phyloP scores from a whole-genome alignment of 2,797 vertebrate species.

The Pangasius larnaudii region DNA sequence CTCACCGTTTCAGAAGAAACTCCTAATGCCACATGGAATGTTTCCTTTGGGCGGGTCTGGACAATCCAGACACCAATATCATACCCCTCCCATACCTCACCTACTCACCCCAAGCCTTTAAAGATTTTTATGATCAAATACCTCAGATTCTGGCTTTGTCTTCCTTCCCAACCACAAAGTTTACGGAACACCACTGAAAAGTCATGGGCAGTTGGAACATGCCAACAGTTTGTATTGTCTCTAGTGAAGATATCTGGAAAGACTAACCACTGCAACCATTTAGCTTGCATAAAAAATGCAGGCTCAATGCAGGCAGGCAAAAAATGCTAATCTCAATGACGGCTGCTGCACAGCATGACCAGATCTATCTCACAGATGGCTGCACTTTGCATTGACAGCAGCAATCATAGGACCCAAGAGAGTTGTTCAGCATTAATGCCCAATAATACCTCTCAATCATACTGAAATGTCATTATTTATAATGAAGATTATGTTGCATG shows the following conservation, averaged over 20 bases:
- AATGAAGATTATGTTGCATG: not conserved
- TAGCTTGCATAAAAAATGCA: not conserved
- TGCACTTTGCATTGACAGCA: slow-evolving; percentile 41
- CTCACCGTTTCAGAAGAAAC: slow-evolving; percentile 55
- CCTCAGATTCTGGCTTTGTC: slow-evolving; percentile 34
- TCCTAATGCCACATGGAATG: slow-evolving; percentile 61
- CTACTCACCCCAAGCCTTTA: slow-evolving; percentile 42
- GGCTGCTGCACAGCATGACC: slow-evolving; percentile 10
- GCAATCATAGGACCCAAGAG: slow-evolving; percentile 45
- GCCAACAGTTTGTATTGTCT: not conserved
- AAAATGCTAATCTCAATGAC: slow-evolving; percentile 13
- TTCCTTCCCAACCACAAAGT: slow-evolving; percentile 12
- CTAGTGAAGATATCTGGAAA: not conserved
- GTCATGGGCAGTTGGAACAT: not conserved
- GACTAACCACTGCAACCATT: not conserved
- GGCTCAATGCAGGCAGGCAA: not conserved
- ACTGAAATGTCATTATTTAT: not conserved
- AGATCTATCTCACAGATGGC: slow-evolving; percentile 50
- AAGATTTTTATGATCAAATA: slow-evolving; percentile 56
- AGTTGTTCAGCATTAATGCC: slow-evolving; percentile 27
- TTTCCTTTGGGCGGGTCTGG: slow-evolving; percentile 61
- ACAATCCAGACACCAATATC: slow-evolving; percentile 53
- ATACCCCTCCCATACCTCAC: slow-evolving; percentile 34
- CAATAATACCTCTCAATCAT: slow-evolving; percentile 41
- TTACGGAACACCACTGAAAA: slow-evolving; percentile 37